Base-by-base conservation (phyloP, 92 coral and sea anemone genomes). In the Paragorgia papillata region DNA sequence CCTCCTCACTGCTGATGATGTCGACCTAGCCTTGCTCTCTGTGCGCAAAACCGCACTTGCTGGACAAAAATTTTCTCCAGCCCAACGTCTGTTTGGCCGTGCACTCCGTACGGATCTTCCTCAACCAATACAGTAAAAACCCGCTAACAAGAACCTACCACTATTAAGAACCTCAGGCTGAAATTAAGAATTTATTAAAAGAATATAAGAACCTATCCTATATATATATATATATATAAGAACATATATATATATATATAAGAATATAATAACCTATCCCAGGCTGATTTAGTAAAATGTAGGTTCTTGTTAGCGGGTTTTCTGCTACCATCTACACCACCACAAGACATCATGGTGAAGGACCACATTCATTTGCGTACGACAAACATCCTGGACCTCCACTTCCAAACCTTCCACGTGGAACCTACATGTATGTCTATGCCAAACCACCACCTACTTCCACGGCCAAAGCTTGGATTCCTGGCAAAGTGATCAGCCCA, bases 401-500 rank as follows among this genome's bases (percentile, higher is more conserved):
- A 53, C 85, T 80, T 13, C 73, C 78, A 25, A 73, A 65, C 59
- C 62, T 81, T 61, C 57, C 60, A n/a, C 75, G 30, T 17, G 39
- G 63, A 57, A 80, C 64, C 41, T 76, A 51, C 50, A 79, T 78
- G 15, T 83, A 63, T 73, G 84, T 78, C n/a, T 83, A 63, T 73
- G 88, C 85, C 49, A 85, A 75, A 55, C 86, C 80, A 48, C 87
- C 83, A 17, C 83, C 83, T 2, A 66, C 89, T 3, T 57, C 86
- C 24, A 50, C 70, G 8, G 41, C 79, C 14, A 82, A 68, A 74
- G 86, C 83, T 19, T 75, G 90, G 86, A 66, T 83, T 58, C 84
- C 59, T 54, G 66, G 82, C 18, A 51, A 74, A 55, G 43, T 82
- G 31, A 62, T 82, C 27, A 75, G 75, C 58, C 18, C 75, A 22